These are phyloP conservation scores for Cuniculus paca DNA, from an alignment of 2,797 vertebrate species.

Conservation along the genomic window DNA sequence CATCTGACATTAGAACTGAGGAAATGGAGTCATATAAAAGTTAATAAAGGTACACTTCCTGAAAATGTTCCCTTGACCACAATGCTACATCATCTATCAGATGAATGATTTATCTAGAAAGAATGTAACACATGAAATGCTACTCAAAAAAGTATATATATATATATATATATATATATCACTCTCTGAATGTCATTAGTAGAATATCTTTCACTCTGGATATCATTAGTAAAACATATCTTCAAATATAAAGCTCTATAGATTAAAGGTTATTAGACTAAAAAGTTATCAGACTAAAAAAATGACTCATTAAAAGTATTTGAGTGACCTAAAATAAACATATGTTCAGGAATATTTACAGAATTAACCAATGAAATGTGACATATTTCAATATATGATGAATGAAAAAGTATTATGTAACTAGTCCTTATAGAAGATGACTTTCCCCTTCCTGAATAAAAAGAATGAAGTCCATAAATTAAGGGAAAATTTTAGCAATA, in stretches of 20 bases:
- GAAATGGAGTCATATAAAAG: constrained; percentile 17
- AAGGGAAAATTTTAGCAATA: background rate
- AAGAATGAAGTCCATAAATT: background rate
- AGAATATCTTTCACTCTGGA: background rate
- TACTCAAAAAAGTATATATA: background rate
- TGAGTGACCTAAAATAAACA: background rate
- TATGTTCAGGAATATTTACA: background rate
- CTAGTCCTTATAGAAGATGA: background rate
- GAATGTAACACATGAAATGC: background rate
- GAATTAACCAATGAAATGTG: constrained; percentile 26
- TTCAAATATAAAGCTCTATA: background rate
- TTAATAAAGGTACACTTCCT: constrained; percentile 23
- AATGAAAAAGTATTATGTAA: background rate
- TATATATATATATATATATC: background rate
- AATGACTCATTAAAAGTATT: background rate
- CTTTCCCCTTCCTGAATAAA: background rate
- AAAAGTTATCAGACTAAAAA: background rate
- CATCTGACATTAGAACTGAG: background rate
- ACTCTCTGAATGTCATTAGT: background rate
- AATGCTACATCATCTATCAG: background rate
- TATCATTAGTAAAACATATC: no score
- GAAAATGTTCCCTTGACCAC: background rate
- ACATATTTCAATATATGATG: background rate
- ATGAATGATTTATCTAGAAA: constrained; percentile 5
- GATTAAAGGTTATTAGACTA: constrained; percentile 33